A percentile compares a stretch with the other conserved stretches of the same genome.
Evolutionary conservation across 2,888 invertebrate genomes (phyloP).

Genomic region (Drosophila borealis): DNA sequence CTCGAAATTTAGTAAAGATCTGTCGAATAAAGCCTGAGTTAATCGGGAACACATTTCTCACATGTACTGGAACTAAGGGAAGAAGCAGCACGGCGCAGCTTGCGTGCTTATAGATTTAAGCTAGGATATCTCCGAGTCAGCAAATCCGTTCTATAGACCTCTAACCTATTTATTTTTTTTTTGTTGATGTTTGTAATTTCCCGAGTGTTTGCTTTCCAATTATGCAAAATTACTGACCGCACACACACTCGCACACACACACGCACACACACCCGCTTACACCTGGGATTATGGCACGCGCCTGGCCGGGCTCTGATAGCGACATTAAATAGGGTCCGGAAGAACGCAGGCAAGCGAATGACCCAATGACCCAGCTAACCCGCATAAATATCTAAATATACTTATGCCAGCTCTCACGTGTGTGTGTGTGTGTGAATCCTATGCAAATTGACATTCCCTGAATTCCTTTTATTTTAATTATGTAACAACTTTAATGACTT

Average conservation of each 20-base stretch:
- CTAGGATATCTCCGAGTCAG: too few species aligned
- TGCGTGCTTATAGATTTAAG: too few species aligned
- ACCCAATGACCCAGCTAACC: constrained; percentile 29
- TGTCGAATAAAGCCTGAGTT: too few species aligned
- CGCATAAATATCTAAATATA: constrained; percentile 28
- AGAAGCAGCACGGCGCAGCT: too few species aligned
- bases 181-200: background rate
- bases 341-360: constrained; percentile 32
- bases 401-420: constrained; percentile 8
- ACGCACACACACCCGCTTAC: background rate
- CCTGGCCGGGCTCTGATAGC: constrained; percentile 19
- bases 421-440: constrained; percentile 2
- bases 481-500: constrained; percentile 48
- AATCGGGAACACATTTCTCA: too few species aligned
- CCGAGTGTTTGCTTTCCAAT: constrained; percentile 1
- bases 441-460: constrained; percentile 46
- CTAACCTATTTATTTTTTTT: background rate
- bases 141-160: too few species aligned
- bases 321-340: constrained; percentile 17
- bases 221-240: constrained; percentile 57
- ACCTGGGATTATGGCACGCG: constrained; percentile 38
- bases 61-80: too few species aligned
- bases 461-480: constrained; percentile 44
- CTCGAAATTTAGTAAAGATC: too few species aligned
- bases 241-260: constrained; percentile 1